Evolutionary conservation across 2,888 invertebrate genomes (phyloP).

Genomic region (Agonopterix heracliana): DNA sequence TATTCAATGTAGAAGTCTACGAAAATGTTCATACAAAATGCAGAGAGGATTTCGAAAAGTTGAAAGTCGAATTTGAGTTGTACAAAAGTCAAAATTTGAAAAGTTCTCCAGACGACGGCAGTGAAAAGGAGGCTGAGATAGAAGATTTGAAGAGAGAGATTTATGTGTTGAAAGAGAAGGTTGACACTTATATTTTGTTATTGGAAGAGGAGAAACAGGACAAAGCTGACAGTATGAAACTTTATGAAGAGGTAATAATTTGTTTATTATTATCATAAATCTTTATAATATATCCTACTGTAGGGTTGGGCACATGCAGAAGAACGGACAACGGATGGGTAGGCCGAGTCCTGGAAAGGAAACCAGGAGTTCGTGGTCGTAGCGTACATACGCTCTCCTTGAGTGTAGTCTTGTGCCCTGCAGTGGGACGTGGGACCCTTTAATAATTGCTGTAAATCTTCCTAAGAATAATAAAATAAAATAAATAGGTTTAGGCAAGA

Average conservation of each 20-base stretch:
- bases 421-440: too few species aligned
- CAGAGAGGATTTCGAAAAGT: slow-evolving; percentile 77
- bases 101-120: slow-evolving; percentile 27
- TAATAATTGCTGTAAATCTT: too few species aligned
- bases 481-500: too few species aligned
- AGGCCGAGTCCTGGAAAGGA: too few species aligned
- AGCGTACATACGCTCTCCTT: too few species aligned
- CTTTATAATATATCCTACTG: too few species aligned
- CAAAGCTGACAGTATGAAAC: slow-evolving; percentile 75
- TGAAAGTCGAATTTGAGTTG: slow-evolving; percentile 81
- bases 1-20: slow-evolving; percentile 64
- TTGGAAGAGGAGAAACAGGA: slow-evolving; percentile 80
- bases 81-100: slow-evolving; percentile 67
- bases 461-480: too few species aligned
- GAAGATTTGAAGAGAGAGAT: slow-evolving; percentile 77
- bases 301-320: too few species aligned
- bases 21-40: slow-evolving; percentile 74
- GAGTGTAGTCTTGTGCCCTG: too few species aligned
- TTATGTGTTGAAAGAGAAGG: slow-evolving; percentile 79
- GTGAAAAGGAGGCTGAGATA: slow-evolving; percentile 43
- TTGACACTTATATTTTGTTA: slow-evolving; percentile 78
- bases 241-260: slow-evolving; percentile 66
- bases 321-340: too few species aligned
- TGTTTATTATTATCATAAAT: too few species aligned
- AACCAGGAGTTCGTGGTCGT: too few species aligned